Evolutionary conservation across 2,797 vertebrate species (phyloP).

Genomic region (Erpetoichthys calabaricus): DNA sequence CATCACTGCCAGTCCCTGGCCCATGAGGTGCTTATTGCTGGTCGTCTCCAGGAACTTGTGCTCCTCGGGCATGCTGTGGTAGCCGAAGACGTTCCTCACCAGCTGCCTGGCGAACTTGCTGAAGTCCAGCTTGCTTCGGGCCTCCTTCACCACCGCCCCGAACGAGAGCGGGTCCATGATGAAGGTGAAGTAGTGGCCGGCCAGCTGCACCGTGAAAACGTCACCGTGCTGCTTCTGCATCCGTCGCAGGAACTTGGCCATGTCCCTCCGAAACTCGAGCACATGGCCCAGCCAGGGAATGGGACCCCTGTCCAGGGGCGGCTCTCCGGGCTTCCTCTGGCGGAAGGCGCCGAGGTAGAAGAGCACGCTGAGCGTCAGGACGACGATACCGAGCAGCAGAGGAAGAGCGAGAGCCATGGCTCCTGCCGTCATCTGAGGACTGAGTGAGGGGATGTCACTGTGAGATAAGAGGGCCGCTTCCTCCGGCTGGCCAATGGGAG

Average conservation of each 20-base stretch:
- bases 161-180: slow-evolving; percentile 49
- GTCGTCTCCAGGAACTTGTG: not conserved
- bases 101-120: slow-evolving; percentile 18
- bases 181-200: slow-evolving; percentile 45
- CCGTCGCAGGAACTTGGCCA: slow-evolving; percentile 29
- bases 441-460: too few relatives aligned
- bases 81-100: slow-evolving; percentile 37
- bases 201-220: slow-evolving; percentile 46
- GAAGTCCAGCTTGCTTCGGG: slow-evolving; percentile 11
- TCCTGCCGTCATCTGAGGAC: too few relatives aligned
- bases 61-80: fast-evolving
- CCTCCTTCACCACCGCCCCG: slow-evolving; percentile 29
- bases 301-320: slow-evolving; percentile 46
- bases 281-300: slow-evolving; percentile 46
- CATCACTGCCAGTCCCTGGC: slow-evolving; percentile 31
- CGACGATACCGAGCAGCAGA: too few relatives aligned
- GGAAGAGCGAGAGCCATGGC: slow-evolving; percentile 21
- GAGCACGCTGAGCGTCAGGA: slow-evolving; percentile 16
- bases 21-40: slow-evolving; percentile 42
- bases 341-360: slow-evolving; percentile 26
- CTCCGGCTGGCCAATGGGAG: too few relatives aligned
- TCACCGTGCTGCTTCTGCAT: slow-evolving; percentile 49
- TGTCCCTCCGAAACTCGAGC: slow-evolving; percentile 22
- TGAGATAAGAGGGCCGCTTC: too few relatives aligned
- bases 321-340: slow-evolving; percentile 29